These are phyloP conservation scores for Corydoras maculifer DNA, from an alignment of 2,113 vertebrate genomes.

Conservation along the genomic window DNA sequence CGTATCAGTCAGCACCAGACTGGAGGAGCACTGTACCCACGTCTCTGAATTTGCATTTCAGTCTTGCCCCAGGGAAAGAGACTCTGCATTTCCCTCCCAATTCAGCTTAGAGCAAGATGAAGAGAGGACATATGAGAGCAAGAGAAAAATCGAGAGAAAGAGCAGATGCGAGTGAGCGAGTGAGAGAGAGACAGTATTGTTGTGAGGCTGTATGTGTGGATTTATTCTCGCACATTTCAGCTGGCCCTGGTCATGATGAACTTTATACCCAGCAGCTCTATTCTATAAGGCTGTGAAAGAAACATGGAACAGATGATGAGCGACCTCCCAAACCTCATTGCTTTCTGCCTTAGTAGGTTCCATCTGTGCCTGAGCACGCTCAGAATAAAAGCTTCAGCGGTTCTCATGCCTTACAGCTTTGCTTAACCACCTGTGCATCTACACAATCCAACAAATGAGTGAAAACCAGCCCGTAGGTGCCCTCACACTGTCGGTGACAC, in stretches of 20 bases:
- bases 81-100: slow-evolving; percentile 13
- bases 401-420: no score
- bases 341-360: no score
- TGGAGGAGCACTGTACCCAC: slow-evolving; percentile 56
- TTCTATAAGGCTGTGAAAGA: not conserved
- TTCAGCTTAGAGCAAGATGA: slow-evolving; percentile 45
- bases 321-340: not conserved
- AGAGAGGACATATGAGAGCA: not conserved
- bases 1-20: slow-evolving; percentile 67
- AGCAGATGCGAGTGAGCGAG: not conserved
- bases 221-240: not conserved
- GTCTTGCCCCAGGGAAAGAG: slow-evolving; percentile 53
- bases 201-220: slow-evolving; percentile 5
- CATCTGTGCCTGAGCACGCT: no score
- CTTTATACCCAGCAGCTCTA: not conserved
- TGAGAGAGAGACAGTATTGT: not conserved
- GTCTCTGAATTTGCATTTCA: slow-evolving; percentile 62
- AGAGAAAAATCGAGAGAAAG: not conserved
- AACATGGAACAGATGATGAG: not conserved
- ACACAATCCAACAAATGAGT: no score
- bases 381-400: no score
- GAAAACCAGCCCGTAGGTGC: no score
- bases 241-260: slow-evolving; percentile 1
- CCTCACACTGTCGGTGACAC: no score
- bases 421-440: no score